Base-by-base conservation (phyloP, 1,140 invertebrate species). In the Mycetomoellerius zeteki region DNA sequence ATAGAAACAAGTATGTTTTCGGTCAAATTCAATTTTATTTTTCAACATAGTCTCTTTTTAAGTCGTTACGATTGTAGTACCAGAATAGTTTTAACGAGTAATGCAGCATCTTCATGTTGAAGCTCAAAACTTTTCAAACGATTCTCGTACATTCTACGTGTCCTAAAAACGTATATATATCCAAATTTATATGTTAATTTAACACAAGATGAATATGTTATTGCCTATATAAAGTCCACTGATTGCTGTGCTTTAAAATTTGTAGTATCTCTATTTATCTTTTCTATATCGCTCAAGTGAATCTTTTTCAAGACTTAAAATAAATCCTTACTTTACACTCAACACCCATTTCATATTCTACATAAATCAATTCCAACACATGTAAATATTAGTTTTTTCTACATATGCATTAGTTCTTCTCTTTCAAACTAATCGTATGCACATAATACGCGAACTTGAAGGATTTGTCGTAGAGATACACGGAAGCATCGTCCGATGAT, bases 401-500 rank as follows among this genome's bases (percentile, higher is more conserved):
- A 37, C 33, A 37, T 8, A 37, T 37, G 7, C 8, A 37, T 67
- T 52, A 52, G 1, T 80, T 19, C 5, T 27, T 2, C 27, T 27
- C 2, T 16, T 56, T 3, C 6, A 71, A 71, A 58, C n/a, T 43
- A 72, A 72, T 58, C 12, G 4, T 71, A 10, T 10, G 6, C 10
- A 30, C 1, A 30, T 33, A 54, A 43, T 16, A 30, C 19, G 47
- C 3, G 10, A 30, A 50, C 1, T 8, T 56, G 56, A 27, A 71
- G 33, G 47, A 56, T 73, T 65, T 65, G 76, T 89, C 60, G n/a
- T 5, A 37, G 16, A 1, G 54, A 24, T 50, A 33, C 77, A 60
- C 30, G 19, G 24, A 84, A 86, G 62, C 47, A 54, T 81, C 62
- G 37, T 65, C 12, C 19, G 14, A 58, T 50, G 54, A 88, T 87